phyloP scores from a whole-genome alignment of 2,113 vertebrate species.

The Phainopepla nitens region DNA sequence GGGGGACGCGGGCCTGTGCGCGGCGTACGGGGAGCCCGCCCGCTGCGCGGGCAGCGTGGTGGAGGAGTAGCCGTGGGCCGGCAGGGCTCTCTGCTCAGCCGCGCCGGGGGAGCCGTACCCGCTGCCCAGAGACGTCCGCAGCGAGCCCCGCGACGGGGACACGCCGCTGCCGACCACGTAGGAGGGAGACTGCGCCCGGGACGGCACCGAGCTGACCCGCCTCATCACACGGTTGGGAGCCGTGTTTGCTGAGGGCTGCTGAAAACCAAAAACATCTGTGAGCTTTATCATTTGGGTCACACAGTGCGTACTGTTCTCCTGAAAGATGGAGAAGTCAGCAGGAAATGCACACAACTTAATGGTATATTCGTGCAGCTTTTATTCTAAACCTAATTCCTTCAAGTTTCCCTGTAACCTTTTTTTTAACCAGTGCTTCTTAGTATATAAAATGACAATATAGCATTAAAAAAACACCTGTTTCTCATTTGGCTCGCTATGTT shows the following conservation, averaged over 20 bases:
- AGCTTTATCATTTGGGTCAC: background rate
- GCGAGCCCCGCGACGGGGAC: conserved; percentile 88
- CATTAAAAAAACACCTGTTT: background rate
- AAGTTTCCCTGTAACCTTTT: background rate
- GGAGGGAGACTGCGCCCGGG: conserved; percentile 91
- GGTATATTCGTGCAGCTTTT: background rate
- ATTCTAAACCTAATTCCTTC: background rate
- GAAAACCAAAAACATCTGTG: background rate
- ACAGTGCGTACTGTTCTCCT: background rate
- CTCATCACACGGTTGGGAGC: conserved; percentile 83
- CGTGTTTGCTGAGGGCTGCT: conserved; percentile 71
- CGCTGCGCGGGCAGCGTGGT: conserved; percentile 86
- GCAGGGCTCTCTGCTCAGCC: conserved; percentile 79
- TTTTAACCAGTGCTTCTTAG: background rate
- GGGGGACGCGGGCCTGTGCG: conserved; percentile 83
- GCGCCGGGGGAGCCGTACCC: conserved; percentile 85
- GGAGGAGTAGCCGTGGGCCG: conserved; percentile 80
- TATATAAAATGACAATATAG: background rate
- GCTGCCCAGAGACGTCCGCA: conserved; percentile 84
- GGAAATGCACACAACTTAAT: background rate
- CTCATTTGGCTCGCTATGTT: background rate
- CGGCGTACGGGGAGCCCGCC: conserved; percentile 78
- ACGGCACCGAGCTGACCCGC: conserved; percentile 93
- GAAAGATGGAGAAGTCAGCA: background rate
- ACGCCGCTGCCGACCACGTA: conserved; percentile 78